These are phyloP conservation scores for Ooceraea biroi DNA, from an alignment of 1,140 invertebrate species.

Conservation along the genomic window DNA sequence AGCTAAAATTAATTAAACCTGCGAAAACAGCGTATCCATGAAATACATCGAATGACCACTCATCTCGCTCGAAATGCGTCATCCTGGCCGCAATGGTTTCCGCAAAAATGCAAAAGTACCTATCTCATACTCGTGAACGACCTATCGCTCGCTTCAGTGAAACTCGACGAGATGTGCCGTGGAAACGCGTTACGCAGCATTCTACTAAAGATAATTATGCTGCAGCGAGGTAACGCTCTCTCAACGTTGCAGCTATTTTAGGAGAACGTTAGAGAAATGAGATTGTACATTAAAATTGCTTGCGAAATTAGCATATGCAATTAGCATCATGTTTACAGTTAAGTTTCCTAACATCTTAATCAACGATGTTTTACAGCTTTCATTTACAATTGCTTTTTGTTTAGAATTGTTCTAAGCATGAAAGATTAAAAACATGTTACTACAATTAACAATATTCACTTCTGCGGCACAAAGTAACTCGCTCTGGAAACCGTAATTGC, in stretches of 20 bases:
- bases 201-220: slow-evolving; percentile 15
- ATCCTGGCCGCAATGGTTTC: background rate
- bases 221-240: background rate
- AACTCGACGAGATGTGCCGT: slow-evolving; percentile 10
- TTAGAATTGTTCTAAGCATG: background rate
- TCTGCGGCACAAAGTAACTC: background rate
- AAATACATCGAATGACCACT: background rate
- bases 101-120: slow-evolving; percentile 16
- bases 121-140: slow-evolving; percentile 6
- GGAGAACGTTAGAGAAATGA: slow-evolving; percentile 1
- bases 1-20: slow-evolving; percentile 46
- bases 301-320: background rate
- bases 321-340: background rate
- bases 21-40: background rate
- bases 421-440: background rate
- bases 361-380: background rate
- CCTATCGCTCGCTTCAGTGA: background rate
- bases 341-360: background rate
- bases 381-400: background rate
- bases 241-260: background rate
- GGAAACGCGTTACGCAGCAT: background rate
- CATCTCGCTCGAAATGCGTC: slow-evolving; percentile 13
- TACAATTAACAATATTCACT: background rate
- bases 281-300: background rate
- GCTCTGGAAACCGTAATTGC: background rate